Evolutionary conservation across 2,888 invertebrate species (phyloP), one percentile per base, ranked within the genome.

Genomic region (Agrotis puta): DNA sequence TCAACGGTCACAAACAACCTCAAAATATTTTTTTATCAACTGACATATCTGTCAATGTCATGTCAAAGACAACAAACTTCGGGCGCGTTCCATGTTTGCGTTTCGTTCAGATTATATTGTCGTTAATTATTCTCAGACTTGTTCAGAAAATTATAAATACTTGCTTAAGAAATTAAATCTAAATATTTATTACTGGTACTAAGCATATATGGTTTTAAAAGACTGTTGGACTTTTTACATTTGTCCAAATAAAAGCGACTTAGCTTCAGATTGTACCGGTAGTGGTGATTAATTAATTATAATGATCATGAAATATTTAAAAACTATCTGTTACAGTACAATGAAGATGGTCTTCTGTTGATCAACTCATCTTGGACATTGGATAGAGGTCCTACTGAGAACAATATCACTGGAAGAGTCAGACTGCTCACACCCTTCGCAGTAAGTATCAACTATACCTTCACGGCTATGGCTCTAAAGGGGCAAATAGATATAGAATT

Each of bases 321-420:
- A 39, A 39, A 13, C 2, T 11, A 59, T 68, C 63, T 63, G n/a
- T 92, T 96, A 59, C 93, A 97, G 96, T 97, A 97, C 88, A 96
- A 97, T 81, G 97, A 97, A 56, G 97, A 97, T 69, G 97, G 97
- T 57, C 90, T 97, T 0, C 97, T 98, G 64, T 97, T 97, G 90
- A 93, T 98, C 11, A 97, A 97, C 85, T 98, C 98, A 1, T 95
- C 96, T 0, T 98, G 98, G 98, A 95, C 96, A 18, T 84, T 98
- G 1, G 93, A 97, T 48, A 96, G 95, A 67, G 96, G 96, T 47
- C 88, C 88, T 0, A 91, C 91, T 0, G 96, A 96, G 74, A 97
- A 96, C 73, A 98, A 98, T 87, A 90, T 98, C 33, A 97, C 97
- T 0, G 98, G 98, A 33, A 96, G 96, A 58, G 95, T 98, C 0